Conservation (phyloP, 2,797 vertebrate species). For the Rallus crepitans region DNA sequence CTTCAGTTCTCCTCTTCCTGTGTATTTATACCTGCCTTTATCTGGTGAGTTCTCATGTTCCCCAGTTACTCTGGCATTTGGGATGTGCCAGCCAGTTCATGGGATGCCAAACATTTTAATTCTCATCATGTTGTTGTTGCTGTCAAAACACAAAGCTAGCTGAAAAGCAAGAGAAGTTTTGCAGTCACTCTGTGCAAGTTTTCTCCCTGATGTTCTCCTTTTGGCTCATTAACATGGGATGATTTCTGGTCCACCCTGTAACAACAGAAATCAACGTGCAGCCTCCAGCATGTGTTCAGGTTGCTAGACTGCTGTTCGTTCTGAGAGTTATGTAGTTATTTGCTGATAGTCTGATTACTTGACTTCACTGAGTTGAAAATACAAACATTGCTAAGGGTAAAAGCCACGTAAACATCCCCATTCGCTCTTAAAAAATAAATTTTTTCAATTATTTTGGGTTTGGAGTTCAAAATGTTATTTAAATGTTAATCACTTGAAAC, state of each 20-base stretch:
- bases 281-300: background rate
- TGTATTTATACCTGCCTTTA: constrained; percentile 10
- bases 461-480: constrained; percentile 64
- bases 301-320: background rate
- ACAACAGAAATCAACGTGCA: background rate
- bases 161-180: constrained; percentile 8
- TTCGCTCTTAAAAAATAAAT: constrained; percentile 20
- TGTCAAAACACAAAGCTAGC: constrained; percentile 33
- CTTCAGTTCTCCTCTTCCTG: background rate
- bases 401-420: constrained; percentile 22
- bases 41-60: constrained; percentile 35
- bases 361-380: constrained; percentile 31
- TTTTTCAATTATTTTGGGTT: constrained; percentile 47
- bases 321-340: background rate
- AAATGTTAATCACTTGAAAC: constrained; percentile 71
- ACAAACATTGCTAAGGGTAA: background rate
- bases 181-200: background rate
- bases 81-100: constrained; percentile 46
- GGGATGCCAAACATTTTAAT: constrained; percentile 18
- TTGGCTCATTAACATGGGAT: background rate
- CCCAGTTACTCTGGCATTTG: constrained; percentile 38
- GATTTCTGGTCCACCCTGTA: background rate
- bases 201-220: background rate
- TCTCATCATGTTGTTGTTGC: background rate
- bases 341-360: constrained; percentile 24